A percentile compares a stretch with the other conserved stretches of the same genome.
Evolutionary conservation across 2,797 vertebrate genomes (phyloP).

Genomic region (Syndactyla subalaris): DNA sequence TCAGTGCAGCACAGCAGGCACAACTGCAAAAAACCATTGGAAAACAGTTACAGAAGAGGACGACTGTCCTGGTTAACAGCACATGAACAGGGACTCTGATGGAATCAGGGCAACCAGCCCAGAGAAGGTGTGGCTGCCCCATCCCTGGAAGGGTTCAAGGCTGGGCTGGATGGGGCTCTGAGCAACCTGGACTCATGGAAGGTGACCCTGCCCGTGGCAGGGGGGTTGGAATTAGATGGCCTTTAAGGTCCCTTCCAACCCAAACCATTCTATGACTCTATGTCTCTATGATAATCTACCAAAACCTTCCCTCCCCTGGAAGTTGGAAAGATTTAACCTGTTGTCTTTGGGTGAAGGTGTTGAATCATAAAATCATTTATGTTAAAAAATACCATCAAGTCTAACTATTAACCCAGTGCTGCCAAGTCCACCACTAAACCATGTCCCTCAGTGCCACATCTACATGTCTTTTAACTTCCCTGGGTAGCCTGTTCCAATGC

Average conservation of each 20-base stretch:
- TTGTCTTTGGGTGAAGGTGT: neutral
- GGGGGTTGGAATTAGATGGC: neutral
- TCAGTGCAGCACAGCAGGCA: neutral
- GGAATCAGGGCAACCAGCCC: neutral
- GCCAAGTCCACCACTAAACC: neutral
- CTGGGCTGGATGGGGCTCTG: neutral
- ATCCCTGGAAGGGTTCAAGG: neutral
- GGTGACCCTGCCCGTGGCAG: neutral
- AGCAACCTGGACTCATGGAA: neutral
- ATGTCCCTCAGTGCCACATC: neutral
- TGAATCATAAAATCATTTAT: neutral
- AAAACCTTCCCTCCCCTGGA: neutral
- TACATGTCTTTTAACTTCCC: neutral
- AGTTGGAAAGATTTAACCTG: neutral
- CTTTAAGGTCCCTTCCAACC: neutral
- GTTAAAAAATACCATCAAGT: neutral
- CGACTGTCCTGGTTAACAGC: neutral
- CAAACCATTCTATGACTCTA: neutral
- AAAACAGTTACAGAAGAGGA: neutral
- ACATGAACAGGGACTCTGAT: neutral
- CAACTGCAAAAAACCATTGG: neutral
- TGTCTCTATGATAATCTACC: neutral
- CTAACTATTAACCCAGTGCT: neutral
- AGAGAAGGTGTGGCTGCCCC: neutral
- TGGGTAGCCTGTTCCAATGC: neutral